Evolutionary conservation across 2,113 vertebrate species (phyloP).

Genomic region (Falcunculus frontatus): DNA sequence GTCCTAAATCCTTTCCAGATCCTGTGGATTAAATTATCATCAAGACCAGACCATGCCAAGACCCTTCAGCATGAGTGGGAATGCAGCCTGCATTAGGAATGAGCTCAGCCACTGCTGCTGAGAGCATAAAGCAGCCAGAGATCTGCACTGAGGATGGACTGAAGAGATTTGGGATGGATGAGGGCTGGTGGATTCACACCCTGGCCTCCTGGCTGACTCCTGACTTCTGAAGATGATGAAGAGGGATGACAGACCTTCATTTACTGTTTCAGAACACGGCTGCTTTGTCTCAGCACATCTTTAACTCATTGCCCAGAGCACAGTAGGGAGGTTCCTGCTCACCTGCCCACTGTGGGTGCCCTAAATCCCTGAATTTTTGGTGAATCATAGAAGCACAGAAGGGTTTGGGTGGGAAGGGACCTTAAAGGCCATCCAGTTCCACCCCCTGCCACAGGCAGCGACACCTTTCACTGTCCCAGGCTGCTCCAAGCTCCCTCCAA

Average conservation of each 20-base stretch:
- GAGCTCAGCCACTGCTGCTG: background rate
- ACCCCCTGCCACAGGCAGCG: background rate
- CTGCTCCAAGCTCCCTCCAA: fast-evolving
- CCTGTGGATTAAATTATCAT: background rate
- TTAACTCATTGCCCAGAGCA: background rate
- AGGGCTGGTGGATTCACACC: background rate
- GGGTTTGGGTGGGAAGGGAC: background rate
- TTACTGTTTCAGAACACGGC: background rate
- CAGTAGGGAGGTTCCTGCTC: background rate
- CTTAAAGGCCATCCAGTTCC: background rate
- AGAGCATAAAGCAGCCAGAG: background rate
- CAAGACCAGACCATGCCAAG: background rate
- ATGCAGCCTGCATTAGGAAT: background rate
- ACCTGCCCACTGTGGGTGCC: fast-evolving
- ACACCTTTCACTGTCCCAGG: background rate
- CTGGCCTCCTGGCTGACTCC: background rate
- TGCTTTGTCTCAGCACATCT: background rate
- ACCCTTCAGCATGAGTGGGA: background rate
- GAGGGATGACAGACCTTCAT: background rate
- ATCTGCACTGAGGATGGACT: background rate
- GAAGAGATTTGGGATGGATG: background rate
- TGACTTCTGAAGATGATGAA: background rate
- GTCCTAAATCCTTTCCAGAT: constrained; percentile 9
- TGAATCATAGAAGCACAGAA: background rate
- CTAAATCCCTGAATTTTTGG: background rate